Percentiles rank a stretch among this genome's conserved stretches.
phyloP scores from a whole-genome alignment of 2,113 vertebrate species.

The Gallinago undulata region DNA sequence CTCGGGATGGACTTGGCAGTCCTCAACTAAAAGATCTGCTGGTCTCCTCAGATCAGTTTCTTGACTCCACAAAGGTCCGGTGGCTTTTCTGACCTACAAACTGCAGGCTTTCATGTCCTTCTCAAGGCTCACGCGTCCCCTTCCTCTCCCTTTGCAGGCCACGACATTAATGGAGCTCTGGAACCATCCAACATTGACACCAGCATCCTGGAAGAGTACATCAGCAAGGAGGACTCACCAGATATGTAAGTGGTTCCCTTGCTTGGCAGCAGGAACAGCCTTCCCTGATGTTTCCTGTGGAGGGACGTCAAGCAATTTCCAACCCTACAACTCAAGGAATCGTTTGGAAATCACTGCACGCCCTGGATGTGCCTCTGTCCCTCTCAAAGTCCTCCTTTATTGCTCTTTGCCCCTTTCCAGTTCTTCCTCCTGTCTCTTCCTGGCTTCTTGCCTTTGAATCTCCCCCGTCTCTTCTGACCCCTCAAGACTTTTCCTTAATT shows the following conservation, averaged over 20 bases:
- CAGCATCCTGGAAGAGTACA: conserved; percentile 99
- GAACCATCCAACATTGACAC: conserved; percentile 97
- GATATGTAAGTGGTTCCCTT: conserved; percentile 88
- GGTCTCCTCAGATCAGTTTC: neutral
- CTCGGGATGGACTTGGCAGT: accelerated
- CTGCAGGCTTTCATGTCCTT: neutral
- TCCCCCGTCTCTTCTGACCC: neutral
- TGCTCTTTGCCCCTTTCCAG: neutral
- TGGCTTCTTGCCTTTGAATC: neutral
- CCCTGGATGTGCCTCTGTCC: neutral
- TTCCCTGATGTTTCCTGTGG: neutral
- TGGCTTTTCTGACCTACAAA: neutral
- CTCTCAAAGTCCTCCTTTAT: neutral
- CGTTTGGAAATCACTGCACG: neutral
- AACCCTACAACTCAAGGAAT: neutral
- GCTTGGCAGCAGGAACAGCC: accelerated
- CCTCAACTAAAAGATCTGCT: neutral
- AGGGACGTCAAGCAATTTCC: neutral
- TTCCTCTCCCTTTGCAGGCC: conserved; percentile 78
- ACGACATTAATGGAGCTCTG: conserved; percentile 97
- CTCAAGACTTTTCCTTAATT: neutral
- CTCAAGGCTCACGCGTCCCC: neutral
- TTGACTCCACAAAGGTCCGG: neutral
- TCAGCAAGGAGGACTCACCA: conserved; percentile 96
- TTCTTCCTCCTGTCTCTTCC: neutral